A percentile compares a stretch with the other conserved stretches of the same genome.
Conservation (phyloP, 2,113 vertebrate genomes). For the Neotoma lepida region DNA sequence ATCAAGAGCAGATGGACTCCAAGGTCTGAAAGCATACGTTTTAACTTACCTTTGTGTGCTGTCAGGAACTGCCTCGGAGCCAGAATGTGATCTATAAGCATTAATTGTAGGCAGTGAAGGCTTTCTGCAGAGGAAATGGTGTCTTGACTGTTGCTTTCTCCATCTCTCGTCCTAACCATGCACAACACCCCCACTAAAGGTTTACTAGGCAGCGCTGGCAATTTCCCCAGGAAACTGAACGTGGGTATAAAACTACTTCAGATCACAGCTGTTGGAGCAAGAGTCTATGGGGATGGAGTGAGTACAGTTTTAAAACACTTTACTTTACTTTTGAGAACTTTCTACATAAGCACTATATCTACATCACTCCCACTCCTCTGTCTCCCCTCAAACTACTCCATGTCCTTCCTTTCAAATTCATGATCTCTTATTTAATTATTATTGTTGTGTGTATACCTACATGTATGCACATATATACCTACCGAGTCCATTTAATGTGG, state of each 20-base stretch:
- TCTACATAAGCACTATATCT: background rate
- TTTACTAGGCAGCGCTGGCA: background rate
- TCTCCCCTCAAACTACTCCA: background rate
- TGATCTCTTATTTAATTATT: background rate
- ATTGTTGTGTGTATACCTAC: background rate
- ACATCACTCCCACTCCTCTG: background rate
- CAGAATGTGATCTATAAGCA: constrained; percentile 82
- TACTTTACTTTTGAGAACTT: background rate
- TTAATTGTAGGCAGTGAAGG: constrained; percentile 80
- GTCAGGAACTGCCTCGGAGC: constrained; percentile 76
- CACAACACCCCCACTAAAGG: constrained; percentile 54
- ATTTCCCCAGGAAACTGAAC: constrained; percentile 21
- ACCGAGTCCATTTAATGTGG: background rate
- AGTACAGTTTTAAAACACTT: background rate
- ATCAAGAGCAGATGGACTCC: constrained; percentile 86
- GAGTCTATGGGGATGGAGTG: background rate
- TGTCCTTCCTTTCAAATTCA: background rate
- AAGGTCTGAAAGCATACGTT: constrained; percentile 73
- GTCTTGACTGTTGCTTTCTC: constrained; percentile 73
- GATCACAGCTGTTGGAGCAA: background rate
- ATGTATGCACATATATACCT: background rate
- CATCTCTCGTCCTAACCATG: constrained; percentile 54
- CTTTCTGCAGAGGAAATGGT: constrained; percentile 81
- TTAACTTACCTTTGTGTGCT: constrained; percentile 82
- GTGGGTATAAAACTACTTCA: background rate